Conservation (phyloP, 2,797 vertebrate species). For the Potorous gilbertii region DNA sequence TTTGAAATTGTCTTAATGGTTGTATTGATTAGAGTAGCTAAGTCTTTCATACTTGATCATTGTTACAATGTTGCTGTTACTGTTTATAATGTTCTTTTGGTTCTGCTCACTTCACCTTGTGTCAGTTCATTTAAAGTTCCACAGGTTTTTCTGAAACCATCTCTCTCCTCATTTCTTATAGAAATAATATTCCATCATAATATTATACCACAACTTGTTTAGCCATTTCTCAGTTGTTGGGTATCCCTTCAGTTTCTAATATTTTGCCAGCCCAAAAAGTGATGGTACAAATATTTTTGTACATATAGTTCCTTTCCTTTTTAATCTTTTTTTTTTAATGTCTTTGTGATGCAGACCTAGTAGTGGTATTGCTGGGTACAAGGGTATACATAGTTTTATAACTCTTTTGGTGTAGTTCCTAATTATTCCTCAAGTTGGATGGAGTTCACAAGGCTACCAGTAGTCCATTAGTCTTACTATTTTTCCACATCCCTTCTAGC, state of each 20-base stretch:
- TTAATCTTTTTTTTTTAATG: not conserved
- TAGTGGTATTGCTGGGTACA: not conserved
- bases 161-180: not conserved
- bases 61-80: not conserved
- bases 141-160: not conserved
- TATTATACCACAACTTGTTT: not conserved
- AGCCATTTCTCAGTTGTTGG: not conserved
- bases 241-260: not conserved
- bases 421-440: not conserved
- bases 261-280: not conserved
- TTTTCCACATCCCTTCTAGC: not conserved
- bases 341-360: not conserved
- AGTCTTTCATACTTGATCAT: not conserved
- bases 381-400: not conserved
- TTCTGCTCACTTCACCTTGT: not conserved
- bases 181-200: not conserved
- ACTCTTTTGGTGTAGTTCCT: not conserved
- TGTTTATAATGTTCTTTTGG: not conserved
- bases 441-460: not conserved
- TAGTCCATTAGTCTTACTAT: not conserved
- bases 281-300: not conserved
- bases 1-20: not conserved
- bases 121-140: not conserved
- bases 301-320: not conserved
- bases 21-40: not conserved